These are phyloP conservation scores for Contarinia nasturtii DNA, from an alignment of 1,140 invertebrate species.

Conservation along the genomic window DNA sequence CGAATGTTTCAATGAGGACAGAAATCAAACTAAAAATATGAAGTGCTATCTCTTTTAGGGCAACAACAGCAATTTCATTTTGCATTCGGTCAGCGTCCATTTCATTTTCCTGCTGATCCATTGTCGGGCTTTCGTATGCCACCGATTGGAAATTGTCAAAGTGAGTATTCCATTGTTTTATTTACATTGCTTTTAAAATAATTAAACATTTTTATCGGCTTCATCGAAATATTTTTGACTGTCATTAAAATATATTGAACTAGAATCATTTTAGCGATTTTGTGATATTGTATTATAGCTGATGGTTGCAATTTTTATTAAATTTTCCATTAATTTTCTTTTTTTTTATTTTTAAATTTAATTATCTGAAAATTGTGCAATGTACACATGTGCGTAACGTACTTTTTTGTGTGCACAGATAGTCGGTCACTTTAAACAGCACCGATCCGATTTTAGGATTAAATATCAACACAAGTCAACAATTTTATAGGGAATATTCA, in stretches of 20 bases:
- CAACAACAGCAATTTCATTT: slow-evolving; percentile 84
- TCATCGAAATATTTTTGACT: no score
- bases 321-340: background rate
- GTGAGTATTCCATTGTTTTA: slow-evolving; percentile 37
- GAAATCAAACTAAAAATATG: slow-evolving; percentile 28
- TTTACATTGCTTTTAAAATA: no score
- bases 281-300: no score
- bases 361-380: background rate
- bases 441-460: no score
- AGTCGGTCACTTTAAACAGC: no score
- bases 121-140: slow-evolving; percentile 67
- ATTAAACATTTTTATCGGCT: no score
- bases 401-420: no score
- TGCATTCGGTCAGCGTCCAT: slow-evolving; percentile 71
- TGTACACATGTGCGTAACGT: background rate
- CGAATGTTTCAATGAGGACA: slow-evolving; percentile 10
- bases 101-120: slow-evolving; percentile 63
- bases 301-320: background rate
- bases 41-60: slow-evolving; percentile 74
- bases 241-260: no score
- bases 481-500: background rate
- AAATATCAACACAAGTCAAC: background rate
- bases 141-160: slow-evolving; percentile 68
- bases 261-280: no score
- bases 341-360: no score